Conservation (phyloP, 30 jellyfish, hydroid and myxozoan genomes). For the Hydra vulgaris region DNA sequence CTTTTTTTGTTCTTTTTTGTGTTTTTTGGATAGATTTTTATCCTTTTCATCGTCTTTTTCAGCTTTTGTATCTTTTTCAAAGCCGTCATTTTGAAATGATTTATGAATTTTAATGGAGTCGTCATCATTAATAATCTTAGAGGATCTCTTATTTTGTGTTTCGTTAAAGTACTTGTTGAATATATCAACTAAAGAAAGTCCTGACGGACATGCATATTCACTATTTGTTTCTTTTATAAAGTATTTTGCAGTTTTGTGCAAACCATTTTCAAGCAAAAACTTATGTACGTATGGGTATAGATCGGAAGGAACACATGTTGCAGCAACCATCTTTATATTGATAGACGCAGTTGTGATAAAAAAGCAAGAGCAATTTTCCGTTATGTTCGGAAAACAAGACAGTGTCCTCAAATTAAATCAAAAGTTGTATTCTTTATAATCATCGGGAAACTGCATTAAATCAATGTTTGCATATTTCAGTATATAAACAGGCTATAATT, state of each 20-base stretch:
- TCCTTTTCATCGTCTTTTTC: constrained; percentile 5
- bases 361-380: too few species aligned
- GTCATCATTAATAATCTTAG: neutral
- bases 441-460: too few species aligned
- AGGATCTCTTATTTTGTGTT: neutral
- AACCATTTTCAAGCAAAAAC: constrained; percentile 18
- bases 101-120: neutral
- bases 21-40: neutral
- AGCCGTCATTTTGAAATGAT: neutral
- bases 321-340: constrained; percentile 24
- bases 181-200: constrained; percentile 16
- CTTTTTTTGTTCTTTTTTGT: neutral
- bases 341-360: too few species aligned
- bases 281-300: constrained; percentile 19
- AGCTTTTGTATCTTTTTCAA: neutral
- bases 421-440: too few species aligned
- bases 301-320: constrained; percentile 30
- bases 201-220: constrained; percentile 19
- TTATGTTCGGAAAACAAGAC: too few species aligned
- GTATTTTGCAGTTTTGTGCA: constrained; percentile 24
- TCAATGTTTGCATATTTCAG: too few species aligned
- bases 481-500: too few species aligned
- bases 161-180: constrained; percentile 5
- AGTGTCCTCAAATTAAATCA: too few species aligned
- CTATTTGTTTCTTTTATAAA: constrained; percentile 23